Evolutionary conservation across 2,113 vertebrate species (phyloP), one percentile per base, ranked within the genome.

Genomic region (Oreochromis tanganicae): DNA sequence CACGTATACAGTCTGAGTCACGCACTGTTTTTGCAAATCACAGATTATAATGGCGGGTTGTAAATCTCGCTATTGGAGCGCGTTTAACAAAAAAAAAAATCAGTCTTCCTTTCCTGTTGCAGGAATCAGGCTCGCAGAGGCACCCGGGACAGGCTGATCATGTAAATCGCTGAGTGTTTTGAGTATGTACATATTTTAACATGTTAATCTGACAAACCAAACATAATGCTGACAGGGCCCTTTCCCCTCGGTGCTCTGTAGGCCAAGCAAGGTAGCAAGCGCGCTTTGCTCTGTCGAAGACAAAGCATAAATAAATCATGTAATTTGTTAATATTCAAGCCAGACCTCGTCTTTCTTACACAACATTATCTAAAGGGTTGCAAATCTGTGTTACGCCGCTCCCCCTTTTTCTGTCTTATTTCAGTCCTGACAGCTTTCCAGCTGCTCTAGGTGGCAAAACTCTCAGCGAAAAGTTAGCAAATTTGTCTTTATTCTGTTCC

Each of bases 141-240:
- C 71, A 14, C 88, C 59, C 43, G 88, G 88, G 88, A 93, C 73
- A 27, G 48, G 54, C 84, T 63, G 80, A 92, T 92, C 92, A 92
- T 93, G 92, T 88, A 92, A 94, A 94, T 93, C 29, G 71, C 84
- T 83, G 81, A 80, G 88, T 88, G 94, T 85, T 92, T 94, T 94
- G 56, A 91, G 80, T 93, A 94, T 95, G 94, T 96, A 88, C 95
- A 95, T 95, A 95, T 94, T 94, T 95, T 92, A 93, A 86, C 88
- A 95, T 94, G 91, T 89, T 94, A 94, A 94, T 95, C 85, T 82
- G 75, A 91, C 92, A 91, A 91, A 92, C 88, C 86, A 89, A 93
- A 93, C 85, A 83, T 81, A 85, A 90, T 82, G 94, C 93, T 94
- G 93, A 93, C 90, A 82, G 83, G 92, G 88, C 90, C 87, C 89